Evolutionary conservation across 2,888 invertebrate species (phyloP).

Genomic region (Mechanitis messenoides): DNA sequence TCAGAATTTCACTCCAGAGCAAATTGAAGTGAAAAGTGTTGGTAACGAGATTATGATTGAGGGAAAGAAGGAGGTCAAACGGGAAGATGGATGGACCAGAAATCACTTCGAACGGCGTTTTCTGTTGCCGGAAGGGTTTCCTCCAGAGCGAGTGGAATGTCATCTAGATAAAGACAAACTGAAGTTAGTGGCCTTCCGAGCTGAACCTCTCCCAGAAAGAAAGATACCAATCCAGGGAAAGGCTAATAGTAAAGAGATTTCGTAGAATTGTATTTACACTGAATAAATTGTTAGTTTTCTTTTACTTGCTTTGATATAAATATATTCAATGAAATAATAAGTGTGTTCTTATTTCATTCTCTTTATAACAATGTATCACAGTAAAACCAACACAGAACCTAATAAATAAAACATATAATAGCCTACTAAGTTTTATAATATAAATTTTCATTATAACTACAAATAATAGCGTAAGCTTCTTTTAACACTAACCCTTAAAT

Average conservation of each 20-base stretch:
- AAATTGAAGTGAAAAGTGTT: constrained; percentile 85
- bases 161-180: constrained; percentile 86
- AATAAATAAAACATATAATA: too few relatives aligned
- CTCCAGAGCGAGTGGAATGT: constrained; percentile 83
- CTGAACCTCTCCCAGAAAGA: constrained; percentile 55
- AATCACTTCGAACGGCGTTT: constrained; percentile 87
- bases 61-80: constrained; percentile 86
- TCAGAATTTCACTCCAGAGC: constrained; percentile 86
- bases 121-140: constrained; percentile 84
- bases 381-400: too few relatives aligned
- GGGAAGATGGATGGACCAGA: constrained; percentile 84
- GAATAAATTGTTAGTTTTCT: constrained; percentile 6
- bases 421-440: too few relatives aligned
- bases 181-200: constrained; percentile 79
- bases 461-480: too few relatives aligned
- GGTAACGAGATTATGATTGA: constrained; percentile 84
- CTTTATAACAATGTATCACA: not conserved
- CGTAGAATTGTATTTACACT: constrained; percentile 11
- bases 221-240: constrained; percentile 57
- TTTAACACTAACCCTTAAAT: too few relatives aligned
- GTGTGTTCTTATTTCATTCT: not conserved
- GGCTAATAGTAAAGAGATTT: constrained; percentile 27
- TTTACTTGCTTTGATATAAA: not conserved
- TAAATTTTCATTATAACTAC: too few relatives aligned
- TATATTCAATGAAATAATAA: not conserved